Conservation (phyloP, 2,888 invertebrate genomes). For the Dryobotodes eremita region DNA sequence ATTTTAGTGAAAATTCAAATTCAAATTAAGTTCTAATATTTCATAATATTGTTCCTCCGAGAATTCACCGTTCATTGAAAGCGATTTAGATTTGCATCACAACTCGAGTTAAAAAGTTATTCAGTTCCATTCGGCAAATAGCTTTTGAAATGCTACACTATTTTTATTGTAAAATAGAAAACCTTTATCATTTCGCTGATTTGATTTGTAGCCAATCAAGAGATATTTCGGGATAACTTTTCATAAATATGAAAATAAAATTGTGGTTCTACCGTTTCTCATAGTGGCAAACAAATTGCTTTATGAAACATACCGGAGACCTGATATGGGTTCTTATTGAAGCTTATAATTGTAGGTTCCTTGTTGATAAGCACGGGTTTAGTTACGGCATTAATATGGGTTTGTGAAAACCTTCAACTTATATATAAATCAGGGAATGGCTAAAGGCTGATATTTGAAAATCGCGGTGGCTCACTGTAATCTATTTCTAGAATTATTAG, state of each 20-base stretch:
- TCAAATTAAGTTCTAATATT: not conserved
- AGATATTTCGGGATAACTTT: constrained; percentile 1
- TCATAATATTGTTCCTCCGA: not conserved
- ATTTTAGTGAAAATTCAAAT: not conserved
- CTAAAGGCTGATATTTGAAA: no score
- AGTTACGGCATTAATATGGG: not conserved
- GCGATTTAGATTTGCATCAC: constrained; percentile 1
- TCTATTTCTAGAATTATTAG: no score
- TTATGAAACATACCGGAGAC: constrained; percentile 2
- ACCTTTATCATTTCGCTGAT: not conserved
- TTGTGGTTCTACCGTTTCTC: not conserved
- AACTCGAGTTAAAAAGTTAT: not conserved
- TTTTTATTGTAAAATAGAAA: not conserved
- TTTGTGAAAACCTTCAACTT: not conserved
- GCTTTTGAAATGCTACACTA: not conserved
- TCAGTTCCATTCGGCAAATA: constrained; percentile 3
- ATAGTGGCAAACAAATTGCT: constrained; percentile 10
- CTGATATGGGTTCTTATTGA: constrained; percentile 17
- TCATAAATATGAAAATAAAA: constrained; percentile 7
- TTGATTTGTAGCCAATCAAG: not conserved
- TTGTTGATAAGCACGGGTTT: not conserved
- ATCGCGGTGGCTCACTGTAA: no score
- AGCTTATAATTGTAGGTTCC: not conserved
- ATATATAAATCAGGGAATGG: no score
- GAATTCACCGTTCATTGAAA: not conserved